phyloP scores from a whole-genome alignment of 2,113 vertebrate species.

The Setophaga kirtlandii region DNA sequence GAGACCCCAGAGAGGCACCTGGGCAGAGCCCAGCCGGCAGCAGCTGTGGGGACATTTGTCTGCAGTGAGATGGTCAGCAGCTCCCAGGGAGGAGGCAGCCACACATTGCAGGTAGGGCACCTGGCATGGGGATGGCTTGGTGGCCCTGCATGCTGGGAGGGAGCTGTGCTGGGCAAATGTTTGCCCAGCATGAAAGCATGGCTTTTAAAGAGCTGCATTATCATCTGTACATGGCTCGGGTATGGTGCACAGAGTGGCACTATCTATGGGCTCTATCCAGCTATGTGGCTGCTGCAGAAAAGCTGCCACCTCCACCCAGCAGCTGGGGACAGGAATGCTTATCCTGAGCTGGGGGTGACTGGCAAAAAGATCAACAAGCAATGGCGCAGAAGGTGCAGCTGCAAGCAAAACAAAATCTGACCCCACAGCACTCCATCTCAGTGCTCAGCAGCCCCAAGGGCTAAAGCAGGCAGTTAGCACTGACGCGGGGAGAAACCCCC shows the following conservation, averaged over 20 bases:
- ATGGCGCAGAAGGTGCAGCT: background rate
- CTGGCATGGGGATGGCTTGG: background rate
- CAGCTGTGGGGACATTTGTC: fast-evolving
- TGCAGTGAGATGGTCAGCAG: background rate
- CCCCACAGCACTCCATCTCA: background rate
- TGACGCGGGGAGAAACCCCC: background rate
- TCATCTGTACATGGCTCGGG: background rate
- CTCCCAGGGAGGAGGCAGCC: fast-evolving
- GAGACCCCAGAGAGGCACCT: background rate
- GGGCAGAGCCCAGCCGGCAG: background rate
- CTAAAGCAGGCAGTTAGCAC: background rate
- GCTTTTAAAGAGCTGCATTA: background rate
- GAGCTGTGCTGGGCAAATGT: background rate
- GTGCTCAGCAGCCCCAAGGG: too few relatives aligned
- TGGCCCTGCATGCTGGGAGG: background rate
- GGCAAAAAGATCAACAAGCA: background rate
- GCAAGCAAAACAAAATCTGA: fast-evolving
- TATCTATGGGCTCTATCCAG: background rate
- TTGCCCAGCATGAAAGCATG: background rate
- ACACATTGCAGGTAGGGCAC: fast-evolving
- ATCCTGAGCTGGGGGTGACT: background rate
- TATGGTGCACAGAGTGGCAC: background rate
- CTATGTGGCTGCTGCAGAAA: fast-evolving
- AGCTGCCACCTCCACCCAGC: background rate
- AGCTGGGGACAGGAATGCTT: background rate